Conservation (phyloP, 2,888 invertebrate genomes). For the Andrena hattorfiana region DNA sequence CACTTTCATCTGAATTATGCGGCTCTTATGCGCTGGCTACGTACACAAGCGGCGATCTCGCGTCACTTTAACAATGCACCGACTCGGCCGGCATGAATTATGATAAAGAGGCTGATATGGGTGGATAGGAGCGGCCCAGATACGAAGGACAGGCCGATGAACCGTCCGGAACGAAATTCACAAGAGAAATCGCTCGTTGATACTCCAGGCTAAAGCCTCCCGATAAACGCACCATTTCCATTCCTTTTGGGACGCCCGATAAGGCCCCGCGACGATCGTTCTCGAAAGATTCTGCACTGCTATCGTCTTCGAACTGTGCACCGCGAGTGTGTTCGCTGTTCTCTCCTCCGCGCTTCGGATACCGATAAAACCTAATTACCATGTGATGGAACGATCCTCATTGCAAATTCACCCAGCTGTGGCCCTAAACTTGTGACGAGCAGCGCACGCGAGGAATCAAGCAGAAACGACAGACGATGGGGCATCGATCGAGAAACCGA, state of each 20-base stretch:
- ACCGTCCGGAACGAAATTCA: constrained; percentile 65
- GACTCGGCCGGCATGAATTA: constrained; percentile 77
- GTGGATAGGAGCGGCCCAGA: constrained; percentile 79
- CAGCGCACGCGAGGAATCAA: not conserved
- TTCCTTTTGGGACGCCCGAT: constrained; percentile 3
- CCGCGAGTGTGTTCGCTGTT: too few species aligned
- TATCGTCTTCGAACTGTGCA: too few species aligned
- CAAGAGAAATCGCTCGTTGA: constrained; percentile 38
- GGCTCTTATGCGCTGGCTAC: constrained; percentile 53
- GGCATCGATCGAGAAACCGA: constrained; percentile 1
- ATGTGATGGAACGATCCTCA: too few species aligned
- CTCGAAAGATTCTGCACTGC: too few species aligned
- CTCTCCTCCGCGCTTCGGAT: too few species aligned
- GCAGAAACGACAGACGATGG: not conserved
- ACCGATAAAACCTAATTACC: too few species aligned
- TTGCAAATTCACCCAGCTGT: too few species aligned
- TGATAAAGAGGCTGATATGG: constrained; percentile 79
- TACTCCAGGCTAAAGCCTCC: constrained; percentile 25
- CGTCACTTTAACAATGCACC: constrained; percentile 70
- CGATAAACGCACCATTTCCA: constrained; percentile 29
- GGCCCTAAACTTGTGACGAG: too few species aligned
- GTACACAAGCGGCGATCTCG: constrained; percentile 45
- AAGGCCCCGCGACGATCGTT: not conserved
- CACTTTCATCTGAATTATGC: constrained; percentile 78
- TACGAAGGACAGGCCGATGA: constrained; percentile 80